Evolutionary conservation across 2,888 invertebrate genomes (phyloP), one percentile per base, ranked within the genome.

Genomic region (Hydraecia micacea): DNA sequence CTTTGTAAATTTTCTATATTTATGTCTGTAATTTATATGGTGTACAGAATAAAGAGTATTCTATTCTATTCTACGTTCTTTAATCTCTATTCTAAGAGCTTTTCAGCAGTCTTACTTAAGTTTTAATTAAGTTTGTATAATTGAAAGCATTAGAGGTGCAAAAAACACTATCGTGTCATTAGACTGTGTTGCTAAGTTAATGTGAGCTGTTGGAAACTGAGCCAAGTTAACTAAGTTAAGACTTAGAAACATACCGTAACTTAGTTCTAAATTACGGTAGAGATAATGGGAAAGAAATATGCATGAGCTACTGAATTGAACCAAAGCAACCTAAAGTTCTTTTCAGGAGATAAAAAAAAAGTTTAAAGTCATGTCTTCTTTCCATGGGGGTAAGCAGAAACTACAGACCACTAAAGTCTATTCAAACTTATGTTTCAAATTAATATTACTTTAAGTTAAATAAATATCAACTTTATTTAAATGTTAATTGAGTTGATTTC

Each of bases 161-260:
- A 62, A 70, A 65, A 77, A 70, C 78, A 65, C 55, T 55, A 68
- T 18, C 55, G n/a, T 49, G 63, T 66, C 72, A 80, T 81, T 71
- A 72, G 75, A 52, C 58, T 9, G 18, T 60, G 60, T 62, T 63
- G 15, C n/a, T 42, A 42, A 71, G 52, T 65, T 69, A 67, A 82
- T 42, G 70, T 73, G 21, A 75, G 66, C 62, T 63, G 80, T 81
- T 77, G 52, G 66, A 73, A 78, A 73, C 79, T 70, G 55, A 77
- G 60, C 28, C 60, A 58, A 67, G 68, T 72, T 84, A 76, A 81
- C 79, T 71, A n/a, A 76, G 77, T 79, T 86, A 86, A 8, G 39
- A 78, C n/a, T 77, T 79, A 39, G 66, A 66, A 52, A 52, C 18
- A 58, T 73, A 66, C 39, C 42, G 39, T 36, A 69, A 87, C 79